Conservation (phyloP, 1,140 invertebrate species). For the Brachionus asplanchnoidis region DNA sequence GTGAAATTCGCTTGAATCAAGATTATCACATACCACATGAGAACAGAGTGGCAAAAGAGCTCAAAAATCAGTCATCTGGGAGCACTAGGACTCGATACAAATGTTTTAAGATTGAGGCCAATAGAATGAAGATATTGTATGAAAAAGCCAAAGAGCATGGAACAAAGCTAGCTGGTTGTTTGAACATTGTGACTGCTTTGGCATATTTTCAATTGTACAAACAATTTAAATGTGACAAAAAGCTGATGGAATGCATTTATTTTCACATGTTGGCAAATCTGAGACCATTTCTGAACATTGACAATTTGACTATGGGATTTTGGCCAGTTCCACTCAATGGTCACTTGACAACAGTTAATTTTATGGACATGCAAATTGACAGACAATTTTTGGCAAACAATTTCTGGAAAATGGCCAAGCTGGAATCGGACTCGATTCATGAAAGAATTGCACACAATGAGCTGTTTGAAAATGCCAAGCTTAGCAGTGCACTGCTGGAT, state of each 20-base stretch:
- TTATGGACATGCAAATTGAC: not conserved
- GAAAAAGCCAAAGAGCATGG: not conserved
- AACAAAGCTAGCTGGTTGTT: not conserved
- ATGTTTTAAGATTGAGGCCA: not conserved
- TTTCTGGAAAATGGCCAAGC: not conserved
- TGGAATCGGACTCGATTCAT: not conserved
- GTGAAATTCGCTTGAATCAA: not conserved
- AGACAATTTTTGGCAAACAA: not conserved
- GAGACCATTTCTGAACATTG: slow-evolving; percentile 2
- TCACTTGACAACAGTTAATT: not conserved
- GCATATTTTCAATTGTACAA: not conserved
- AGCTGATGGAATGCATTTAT: not conserved
- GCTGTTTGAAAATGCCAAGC: not conserved
- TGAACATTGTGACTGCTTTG: not conserved
- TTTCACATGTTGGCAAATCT: slow-evolving; percentile 18
- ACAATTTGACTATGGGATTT: slow-evolving; percentile 1
- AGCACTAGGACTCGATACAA: not conserved
- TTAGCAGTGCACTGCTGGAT: not conserved
- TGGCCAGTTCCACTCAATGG: not conserved
- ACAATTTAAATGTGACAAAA: slow-evolving; percentile 2
- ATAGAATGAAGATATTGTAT: not conserved
- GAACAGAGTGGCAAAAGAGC: not conserved
- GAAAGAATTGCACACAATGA: not conserved
- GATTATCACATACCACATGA: slow-evolving; percentile 12
- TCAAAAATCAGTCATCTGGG: not conserved